Evolutionary conservation across 1,140 invertebrate genomes (phyloP).

Genomic region (Ptiloglossa arizonensis): DNA sequence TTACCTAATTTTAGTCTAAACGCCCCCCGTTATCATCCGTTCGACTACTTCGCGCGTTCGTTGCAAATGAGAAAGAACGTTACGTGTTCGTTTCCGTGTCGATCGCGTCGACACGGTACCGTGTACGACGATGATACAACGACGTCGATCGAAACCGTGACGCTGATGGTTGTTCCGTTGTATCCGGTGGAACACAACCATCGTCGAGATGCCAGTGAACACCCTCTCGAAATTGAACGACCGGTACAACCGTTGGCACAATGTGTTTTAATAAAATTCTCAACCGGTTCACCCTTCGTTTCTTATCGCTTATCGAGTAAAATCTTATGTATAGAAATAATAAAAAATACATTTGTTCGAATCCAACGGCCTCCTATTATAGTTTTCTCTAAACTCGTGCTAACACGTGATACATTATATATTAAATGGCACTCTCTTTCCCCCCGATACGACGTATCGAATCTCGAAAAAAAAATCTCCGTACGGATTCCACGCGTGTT

Average conservation of each 20-base stretch:
- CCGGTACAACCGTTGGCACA: slow-evolving; percentile 13
- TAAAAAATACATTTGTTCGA: slow-evolving; percentile 29
- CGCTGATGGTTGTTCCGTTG: not conserved
- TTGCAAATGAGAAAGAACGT: not conserved
- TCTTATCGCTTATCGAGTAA: slow-evolving; percentile 6
- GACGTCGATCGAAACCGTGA: not conserved
- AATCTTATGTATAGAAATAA: slow-evolving; percentile 41
- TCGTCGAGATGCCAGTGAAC: not conserved
- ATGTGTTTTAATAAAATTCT: slow-evolving; percentile 8
- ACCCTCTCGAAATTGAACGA: not conserved
- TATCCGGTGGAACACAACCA: not conserved
- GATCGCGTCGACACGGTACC: not conserved
- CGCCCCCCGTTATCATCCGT: no score
- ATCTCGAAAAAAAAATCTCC: not conserved
- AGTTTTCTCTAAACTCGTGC: not conserved
- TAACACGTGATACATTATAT: slow-evolving; percentile 19
- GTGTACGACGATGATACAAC: no score
- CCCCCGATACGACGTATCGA: slow-evolving; percentile 1
- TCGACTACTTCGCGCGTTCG: not conserved
- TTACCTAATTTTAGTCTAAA: not conserved
- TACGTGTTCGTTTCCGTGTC: not conserved
- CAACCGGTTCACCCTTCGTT: not conserved
- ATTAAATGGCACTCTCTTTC: slow-evolving; percentile 44
- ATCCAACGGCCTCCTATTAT: slow-evolving; percentile 21
- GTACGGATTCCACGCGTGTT: not conserved